Evolutionary conservation across 2,797 vertebrate genomes (phyloP).

Genomic region (Thalassophryne amazonica): DNA sequence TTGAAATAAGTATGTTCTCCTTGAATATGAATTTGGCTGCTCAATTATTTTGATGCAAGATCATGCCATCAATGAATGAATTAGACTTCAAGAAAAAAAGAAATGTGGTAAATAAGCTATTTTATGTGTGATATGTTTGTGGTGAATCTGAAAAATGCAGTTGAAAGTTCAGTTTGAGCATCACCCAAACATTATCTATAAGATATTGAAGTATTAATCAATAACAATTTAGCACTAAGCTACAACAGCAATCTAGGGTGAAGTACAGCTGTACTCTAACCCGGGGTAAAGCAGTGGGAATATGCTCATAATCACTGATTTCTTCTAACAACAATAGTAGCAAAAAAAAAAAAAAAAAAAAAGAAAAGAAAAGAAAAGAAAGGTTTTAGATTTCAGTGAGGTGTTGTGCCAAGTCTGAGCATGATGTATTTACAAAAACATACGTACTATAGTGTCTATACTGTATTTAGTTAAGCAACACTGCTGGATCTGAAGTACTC

Average conservation of each 20-base stretch:
- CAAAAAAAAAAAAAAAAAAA: too few relatives aligned
- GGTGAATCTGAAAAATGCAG: constrained; percentile 9
- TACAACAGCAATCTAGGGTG: not conserved
- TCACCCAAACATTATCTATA: not conserved
- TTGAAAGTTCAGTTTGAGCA: constrained; percentile 22
- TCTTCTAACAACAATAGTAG: too few relatives aligned
- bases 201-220: constrained; percentile 1
- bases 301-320: not conserved
- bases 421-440: not conserved
- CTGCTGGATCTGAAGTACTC: too few relatives aligned
- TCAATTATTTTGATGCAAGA: too few relatives aligned
- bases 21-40: too few relatives aligned
- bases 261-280: too few relatives aligned
- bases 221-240: not conserved
- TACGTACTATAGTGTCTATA: not conserved
- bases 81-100: too few relatives aligned
- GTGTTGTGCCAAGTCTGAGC: not conserved
- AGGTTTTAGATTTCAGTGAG: not conserved
- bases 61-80: too few relatives aligned
- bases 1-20: too few relatives aligned
- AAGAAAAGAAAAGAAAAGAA: too few relatives aligned
- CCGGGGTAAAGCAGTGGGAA: not conserved
- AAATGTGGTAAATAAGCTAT: too few relatives aligned
- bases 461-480: not conserved
- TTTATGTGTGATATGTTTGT: too few relatives aligned